Evolutionary conservation across 2,113 vertebrate species (phyloP), one percentile per base, ranked within the genome.

Genomic region (Pica pica): DNA sequence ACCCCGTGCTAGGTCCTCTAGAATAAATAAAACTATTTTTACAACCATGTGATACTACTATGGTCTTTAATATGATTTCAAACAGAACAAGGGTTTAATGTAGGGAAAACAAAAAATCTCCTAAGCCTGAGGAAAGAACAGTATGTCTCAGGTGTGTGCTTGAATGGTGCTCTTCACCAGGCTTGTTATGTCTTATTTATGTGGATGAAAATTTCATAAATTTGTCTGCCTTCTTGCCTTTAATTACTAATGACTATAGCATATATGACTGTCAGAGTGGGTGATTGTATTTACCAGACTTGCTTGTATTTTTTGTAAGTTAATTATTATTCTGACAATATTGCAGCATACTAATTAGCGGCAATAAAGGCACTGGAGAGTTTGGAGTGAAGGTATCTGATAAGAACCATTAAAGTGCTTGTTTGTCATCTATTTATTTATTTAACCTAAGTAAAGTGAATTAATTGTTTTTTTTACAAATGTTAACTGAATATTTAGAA

Each of bases 131-230:
- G 37, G 39, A 82, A 63, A 28, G 27, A 46, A 5, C 2, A 46
- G 7, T 21, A 16, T 80, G 12, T 47, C 35, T 41, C 10, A 67
- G 30, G 26, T 57, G 21, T 17, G 16, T 67, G 37, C 19, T 60
- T 64, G 30, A 67, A 39, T 2, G 0, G 2, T 0, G 1, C 7
- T 68, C 46, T 37, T 50, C 23, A n/a, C 39, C 20, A 53, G 23
- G 24, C 13, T 67, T 10, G 5, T 31, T 20, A 12, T 15, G 24
- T 1, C 3, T 17, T 84, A 30, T 11, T 68, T 46, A 44, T 9
- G 1, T 27, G 13, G 41, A 73, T 52, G 15, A 63, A 91, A 83
- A 31, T 33, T 41, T 33, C 2, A 1, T 53, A 33, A 23, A 53
- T 89, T 74, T 68, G 5, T 70, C 75, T 93, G 4, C 5, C 14